A percentile compares a stretch with the other conserved stretches of the same genome.
Conservation (phyloP, 1,140 invertebrate genomes). For the Cepaea nemoralis region DNA sequence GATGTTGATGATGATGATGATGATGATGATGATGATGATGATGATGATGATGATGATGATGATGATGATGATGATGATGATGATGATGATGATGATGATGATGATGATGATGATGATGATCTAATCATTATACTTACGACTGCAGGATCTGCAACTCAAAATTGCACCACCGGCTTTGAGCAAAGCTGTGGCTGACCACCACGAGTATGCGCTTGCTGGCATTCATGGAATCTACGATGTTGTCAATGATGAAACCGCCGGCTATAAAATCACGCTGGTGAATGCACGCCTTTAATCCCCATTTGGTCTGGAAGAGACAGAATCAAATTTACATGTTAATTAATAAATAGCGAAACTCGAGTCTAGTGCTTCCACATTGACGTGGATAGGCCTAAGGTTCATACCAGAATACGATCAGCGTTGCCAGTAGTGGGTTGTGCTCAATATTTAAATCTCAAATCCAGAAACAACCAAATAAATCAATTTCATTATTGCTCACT, state of each 20-base stretch:
- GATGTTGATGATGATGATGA: too few species aligned
- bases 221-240: constrained; percentile 55
- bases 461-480: too few species aligned
- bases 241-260: constrained; percentile 52
- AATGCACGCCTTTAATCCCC: constrained; percentile 51
- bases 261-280: constrained; percentile 60
- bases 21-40: too few species aligned
- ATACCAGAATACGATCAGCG: too few species aligned
- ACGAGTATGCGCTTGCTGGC: constrained; percentile 51
- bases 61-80: too few species aligned
- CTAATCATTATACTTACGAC: constrained; percentile 13
- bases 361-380: too few species aligned
- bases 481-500: neutral
- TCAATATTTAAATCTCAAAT: too few species aligned
- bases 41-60: too few species aligned
- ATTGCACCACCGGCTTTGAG: constrained; percentile 56
- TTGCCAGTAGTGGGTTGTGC: too few species aligned
- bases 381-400: too few species aligned
- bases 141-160: constrained; percentile 70
- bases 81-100: too few species aligned
- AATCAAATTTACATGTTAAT: neutral
- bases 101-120: too few species aligned
- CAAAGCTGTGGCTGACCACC: constrained; percentile 52
- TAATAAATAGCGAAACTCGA: neutral
- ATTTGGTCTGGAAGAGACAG: neutral